Conservation (phyloP, 2,113 vertebrate genomes). For the Sorex araneus region DNA sequence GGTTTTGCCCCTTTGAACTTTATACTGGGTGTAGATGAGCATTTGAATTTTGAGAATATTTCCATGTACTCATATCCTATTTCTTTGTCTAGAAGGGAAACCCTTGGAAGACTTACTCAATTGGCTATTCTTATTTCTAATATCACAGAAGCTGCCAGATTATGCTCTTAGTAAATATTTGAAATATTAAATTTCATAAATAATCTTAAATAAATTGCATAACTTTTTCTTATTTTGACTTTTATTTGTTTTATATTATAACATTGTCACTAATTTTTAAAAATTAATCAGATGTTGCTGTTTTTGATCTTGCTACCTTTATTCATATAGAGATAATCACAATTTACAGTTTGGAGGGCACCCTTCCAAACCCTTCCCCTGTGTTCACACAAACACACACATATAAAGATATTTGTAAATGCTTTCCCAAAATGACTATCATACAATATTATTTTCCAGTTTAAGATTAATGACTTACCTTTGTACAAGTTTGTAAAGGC, state of each 20-base stretch:
- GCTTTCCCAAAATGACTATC: conserved; percentile 6
- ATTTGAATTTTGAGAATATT: conserved; percentile 9
- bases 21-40: too few species aligned
- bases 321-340: conserved; percentile 5
- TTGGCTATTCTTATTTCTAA: conserved; percentile 10
- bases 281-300: not conserved
- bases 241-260: not conserved
- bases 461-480: not conserved
- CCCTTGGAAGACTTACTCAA: not conserved
- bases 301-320: not conserved
- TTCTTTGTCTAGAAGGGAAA: conserved; percentile 1
- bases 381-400: not conserved
- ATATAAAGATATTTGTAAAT: not conserved
- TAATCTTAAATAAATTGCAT: conserved; percentile 2
- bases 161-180: conserved; percentile 15
- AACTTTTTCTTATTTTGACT: conserved; percentile 18
- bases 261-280: too few species aligned
- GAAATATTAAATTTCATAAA: conserved; percentile 35
- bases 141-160: not conserved
- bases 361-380: conserved; percentile 44
- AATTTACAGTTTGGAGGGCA: not conserved
- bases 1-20: not conserved
- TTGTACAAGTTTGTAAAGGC: not conserved
- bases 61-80: not conserved
- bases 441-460: not conserved